Evolutionary conservation across 2,888 invertebrate genomes (phyloP).

Genomic region (Thymelicus lineola): DNA sequence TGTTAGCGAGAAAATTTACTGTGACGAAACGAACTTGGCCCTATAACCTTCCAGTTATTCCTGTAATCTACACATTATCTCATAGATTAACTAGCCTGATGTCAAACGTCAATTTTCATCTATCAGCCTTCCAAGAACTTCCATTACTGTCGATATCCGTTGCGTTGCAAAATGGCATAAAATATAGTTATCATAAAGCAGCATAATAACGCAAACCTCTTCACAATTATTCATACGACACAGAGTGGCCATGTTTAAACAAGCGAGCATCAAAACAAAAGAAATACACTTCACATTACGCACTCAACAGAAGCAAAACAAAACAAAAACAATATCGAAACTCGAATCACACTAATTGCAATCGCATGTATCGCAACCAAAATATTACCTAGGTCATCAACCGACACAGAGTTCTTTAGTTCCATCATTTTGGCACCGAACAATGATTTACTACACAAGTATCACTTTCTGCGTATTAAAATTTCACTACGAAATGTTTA

Average conservation of each 20-base stretch:
- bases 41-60: no score
- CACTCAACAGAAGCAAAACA: constrained; percentile 5
- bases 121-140: no score
- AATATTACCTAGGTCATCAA: constrained; percentile 56
- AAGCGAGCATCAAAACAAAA: not conserved
- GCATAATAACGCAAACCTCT: no score
- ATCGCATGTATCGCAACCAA: not conserved
- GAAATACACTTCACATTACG: not conserved
- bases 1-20: no score
- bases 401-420: constrained; percentile 54
- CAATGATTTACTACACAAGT: constrained; percentile 5
- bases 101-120: no score
- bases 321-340: not conserved
- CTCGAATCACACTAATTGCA: not conserved
- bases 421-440: constrained; percentile 55
- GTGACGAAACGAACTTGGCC: no score
- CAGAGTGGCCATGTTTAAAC: not conserved
- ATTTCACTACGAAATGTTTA: not conserved
- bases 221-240: no score
- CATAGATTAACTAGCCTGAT: no score
- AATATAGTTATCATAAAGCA: no score
- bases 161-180: no score
- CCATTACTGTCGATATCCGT: no score
- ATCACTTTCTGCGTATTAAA: constrained; percentile 13
- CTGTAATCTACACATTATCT: no score